A percentile compares a stretch with the other conserved stretches of the same genome.
phyloP scores from a whole-genome alignment of 1,140 invertebrate species.

The Lepidurus arcticus region DNA sequence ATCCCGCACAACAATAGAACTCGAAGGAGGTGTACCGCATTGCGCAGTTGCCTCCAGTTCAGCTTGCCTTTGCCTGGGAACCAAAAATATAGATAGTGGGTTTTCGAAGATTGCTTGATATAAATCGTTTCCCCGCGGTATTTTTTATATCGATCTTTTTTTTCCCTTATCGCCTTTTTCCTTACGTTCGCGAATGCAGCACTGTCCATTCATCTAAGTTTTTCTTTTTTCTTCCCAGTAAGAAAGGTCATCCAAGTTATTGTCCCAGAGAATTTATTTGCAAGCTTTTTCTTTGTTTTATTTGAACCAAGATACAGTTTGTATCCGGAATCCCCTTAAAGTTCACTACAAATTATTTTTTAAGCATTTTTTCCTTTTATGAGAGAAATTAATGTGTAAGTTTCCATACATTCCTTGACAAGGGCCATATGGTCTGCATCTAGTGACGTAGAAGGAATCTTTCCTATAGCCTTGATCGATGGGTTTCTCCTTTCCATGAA shows the following conservation, averaged over 20 bases:
- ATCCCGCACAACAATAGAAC: neutral
- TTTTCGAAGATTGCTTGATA: slow-evolving; percentile 18
- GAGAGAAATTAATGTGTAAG: too few species aligned
- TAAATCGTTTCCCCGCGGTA: neutral
- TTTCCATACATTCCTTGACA: too few species aligned
- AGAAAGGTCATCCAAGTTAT: neutral
- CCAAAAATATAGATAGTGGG: slow-evolving; percentile 7
- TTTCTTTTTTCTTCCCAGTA: neutral
- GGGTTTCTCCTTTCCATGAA: too few species aligned
- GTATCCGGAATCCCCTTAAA: neutral
- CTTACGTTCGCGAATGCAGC: neutral
- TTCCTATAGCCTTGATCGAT: too few species aligned
- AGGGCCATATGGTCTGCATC: too few species aligned
- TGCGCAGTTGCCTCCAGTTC: slow-evolving; percentile 8
- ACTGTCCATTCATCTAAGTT: neutral
- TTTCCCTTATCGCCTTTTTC: neutral
- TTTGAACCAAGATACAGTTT: neutral
- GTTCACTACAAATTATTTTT: neutral
- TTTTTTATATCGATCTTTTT: neutral
- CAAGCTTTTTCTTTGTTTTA: neutral
- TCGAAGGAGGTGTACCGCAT: neutral
- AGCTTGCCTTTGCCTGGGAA: neutral
- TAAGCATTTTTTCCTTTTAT: too few species aligned
- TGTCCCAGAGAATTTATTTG: neutral
- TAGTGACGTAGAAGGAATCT: too few species aligned